phyloP scores from a whole-genome alignment of 1,140 invertebrate genomes.

The Adelges cooleyi region DNA sequence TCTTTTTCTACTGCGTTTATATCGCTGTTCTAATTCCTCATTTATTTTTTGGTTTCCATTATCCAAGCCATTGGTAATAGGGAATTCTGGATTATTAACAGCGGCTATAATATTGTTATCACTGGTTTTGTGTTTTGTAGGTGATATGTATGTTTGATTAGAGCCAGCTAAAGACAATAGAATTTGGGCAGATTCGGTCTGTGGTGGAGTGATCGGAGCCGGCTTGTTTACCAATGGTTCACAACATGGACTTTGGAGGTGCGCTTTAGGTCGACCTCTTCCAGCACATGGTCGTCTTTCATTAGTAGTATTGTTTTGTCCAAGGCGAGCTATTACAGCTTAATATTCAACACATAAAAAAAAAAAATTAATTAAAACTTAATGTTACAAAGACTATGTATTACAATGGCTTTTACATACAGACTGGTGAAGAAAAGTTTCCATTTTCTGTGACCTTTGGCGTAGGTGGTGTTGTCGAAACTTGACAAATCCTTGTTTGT shows the following conservation, averaged over 20 bases:
- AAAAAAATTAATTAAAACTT: too few relatives aligned
- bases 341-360: background rate
- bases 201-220: constrained; percentile 29
- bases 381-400: too few relatives aligned
- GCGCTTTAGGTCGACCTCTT: constrained; percentile 22
- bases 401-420: background rate
- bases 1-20: constrained; percentile 13
- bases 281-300: constrained; percentile 19
- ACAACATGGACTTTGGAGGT: constrained; percentile 24
- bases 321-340: constrained; percentile 24
- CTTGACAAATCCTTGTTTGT: constrained; percentile 24
- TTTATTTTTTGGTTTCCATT: background rate
- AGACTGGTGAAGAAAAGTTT: constrained; percentile 12
- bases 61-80: constrained; percentile 19
- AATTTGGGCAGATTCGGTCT: constrained; percentile 36
- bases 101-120: background rate
- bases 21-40: constrained; percentile 1
- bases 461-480: constrained; percentile 2
- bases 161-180: constrained; percentile 35
- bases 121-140: constrained; percentile 27
- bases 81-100: constrained; percentile 3
- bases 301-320: constrained; percentile 12
- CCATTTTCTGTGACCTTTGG: constrained; percentile 12
- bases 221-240: constrained; percentile 20
- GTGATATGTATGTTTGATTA: constrained; percentile 22